Base-by-base conservation (phyloP, 2,113 vertebrate genomes). In the Cheilinus undulatus region DNA sequence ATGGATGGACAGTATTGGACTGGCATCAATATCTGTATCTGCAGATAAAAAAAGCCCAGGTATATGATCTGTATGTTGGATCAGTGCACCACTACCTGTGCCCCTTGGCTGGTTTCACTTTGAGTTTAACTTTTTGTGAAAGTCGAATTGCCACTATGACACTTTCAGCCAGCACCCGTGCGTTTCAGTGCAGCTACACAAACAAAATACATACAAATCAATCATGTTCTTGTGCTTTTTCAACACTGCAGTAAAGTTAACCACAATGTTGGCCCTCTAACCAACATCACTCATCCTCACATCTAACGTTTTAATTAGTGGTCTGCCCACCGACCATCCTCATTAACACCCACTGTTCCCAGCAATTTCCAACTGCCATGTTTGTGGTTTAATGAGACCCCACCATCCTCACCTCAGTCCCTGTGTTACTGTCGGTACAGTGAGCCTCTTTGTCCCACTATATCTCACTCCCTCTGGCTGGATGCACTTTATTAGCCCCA, bases 231-330 rank as follows among this genome's bases (percentile, higher is more conserved):
- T 76, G 43, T 38, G 20, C 26, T 74, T 64, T 30, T 51, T 63
- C 56, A 43, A 65, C 3, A n/a, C 17, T 36, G 20, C 40, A 56
- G 48, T 79, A 64, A 81, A 76, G 40, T 32, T 58, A 70, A 81
- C 73, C 77, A 67, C 74, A 86, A 36, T 23, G 20, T 23, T 15
- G 50, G 79, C 17, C 58, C 59, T 80, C 74, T 68, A 83, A 85
- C 78, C 60, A 85, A 65, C 57, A 53, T 66, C n/a, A 59, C 27
- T 50, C 50, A 81, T 72, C 76, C 62, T 76, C 69, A 64, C 54
- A 78, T 80, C 82, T 81, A 74, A 80, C 15, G 23, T 74, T 76
- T 83, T 86, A 86, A 87, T 88, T 85, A 85, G 78, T 70, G 64
- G 73, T 71, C 63, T 76, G 40, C 78, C 70, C 72, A 76, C 48